Conservation (phyloP, 2,797 vertebrate species). For the Tolypeutes matacus region DNA sequence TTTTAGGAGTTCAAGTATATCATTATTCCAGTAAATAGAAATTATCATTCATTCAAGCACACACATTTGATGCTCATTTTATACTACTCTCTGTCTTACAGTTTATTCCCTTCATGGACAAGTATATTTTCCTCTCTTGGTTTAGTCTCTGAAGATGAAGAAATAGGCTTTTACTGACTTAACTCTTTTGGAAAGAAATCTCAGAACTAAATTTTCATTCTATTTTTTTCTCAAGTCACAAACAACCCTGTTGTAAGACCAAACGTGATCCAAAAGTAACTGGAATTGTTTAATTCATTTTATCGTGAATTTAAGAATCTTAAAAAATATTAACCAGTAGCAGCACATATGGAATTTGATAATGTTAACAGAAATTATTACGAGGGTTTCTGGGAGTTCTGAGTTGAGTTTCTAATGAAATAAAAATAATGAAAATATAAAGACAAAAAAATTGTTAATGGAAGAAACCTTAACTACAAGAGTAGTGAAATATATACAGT, state of each 20-base stretch:
- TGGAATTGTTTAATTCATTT: slow-evolving; percentile 17
- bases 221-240: background rate
- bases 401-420: slow-evolving; percentile 74
- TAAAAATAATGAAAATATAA: slow-evolving; percentile 81
- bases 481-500: slow-evolving; percentile 86
- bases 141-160: slow-evolving; percentile 29
- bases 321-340: slow-evolving; percentile 68
- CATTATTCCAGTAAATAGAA: background rate
- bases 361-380: slow-evolving; percentile 74
- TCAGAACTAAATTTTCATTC: slow-evolving; percentile 5
- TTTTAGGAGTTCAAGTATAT: background rate
- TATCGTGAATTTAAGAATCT: background rate
- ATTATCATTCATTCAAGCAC: background rate
- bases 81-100: background rate
- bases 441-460: slow-evolving; percentile 55
- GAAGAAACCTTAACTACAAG: slow-evolving; percentile 78
- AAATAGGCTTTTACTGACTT: background rate
- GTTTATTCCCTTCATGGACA: background rate
- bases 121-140: background rate
- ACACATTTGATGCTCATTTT: background rate
- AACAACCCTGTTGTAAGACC: background rate
- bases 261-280: slow-evolving; percentile 23
- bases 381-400: slow-evolving; percentile 72
- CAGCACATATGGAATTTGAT: slow-evolving; percentile 71
- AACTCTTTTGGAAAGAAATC: background rate